These are phyloP conservation scores for Gasterosteus aculeatus DNA, from an alignment of 2,113 vertebrate species.

Conservation along the genomic window DNA sequence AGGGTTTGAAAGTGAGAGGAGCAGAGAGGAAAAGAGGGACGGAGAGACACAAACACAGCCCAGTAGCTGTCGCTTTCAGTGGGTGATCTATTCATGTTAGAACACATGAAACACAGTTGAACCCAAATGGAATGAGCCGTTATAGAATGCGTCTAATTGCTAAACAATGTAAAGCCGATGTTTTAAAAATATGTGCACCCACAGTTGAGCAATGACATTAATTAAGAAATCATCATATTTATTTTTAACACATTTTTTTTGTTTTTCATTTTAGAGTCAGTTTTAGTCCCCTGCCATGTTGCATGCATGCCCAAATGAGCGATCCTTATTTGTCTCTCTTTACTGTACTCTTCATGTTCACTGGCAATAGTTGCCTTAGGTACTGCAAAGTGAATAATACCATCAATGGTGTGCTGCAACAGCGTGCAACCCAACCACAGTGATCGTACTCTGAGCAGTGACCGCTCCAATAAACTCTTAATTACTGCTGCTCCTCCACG, in stretches of 20 bases:
- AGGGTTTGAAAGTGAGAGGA: slow-evolving; percentile 11
- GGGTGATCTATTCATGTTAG: slow-evolving; percentile 32
- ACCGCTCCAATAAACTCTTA: slow-evolving; percentile 55
- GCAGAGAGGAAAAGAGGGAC: neutral
- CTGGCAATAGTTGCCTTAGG: slow-evolving; percentile 10
- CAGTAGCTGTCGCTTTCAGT: slow-evolving; percentile 41
- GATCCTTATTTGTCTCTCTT: neutral
- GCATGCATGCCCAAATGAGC: neutral
- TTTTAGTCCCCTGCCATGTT: neutral
- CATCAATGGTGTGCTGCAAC: slow-evolving; percentile 14
- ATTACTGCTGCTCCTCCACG: slow-evolving; percentile 32
- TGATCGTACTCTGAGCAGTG: slow-evolving; percentile 31
- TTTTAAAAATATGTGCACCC: neutral
- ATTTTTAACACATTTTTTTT: neutral
- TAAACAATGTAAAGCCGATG: slow-evolving; percentile 32
- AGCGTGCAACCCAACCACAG: slow-evolving; percentile 6
- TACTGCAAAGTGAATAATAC: slow-evolving; percentile 4
- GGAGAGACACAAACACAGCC: slow-evolving; percentile 3
- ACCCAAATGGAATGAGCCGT: slow-evolving; percentile 52
- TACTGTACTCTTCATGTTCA: neutral
- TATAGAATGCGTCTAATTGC: slow-evolving; percentile 27
- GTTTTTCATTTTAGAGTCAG: neutral
- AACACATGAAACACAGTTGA: slow-evolving; percentile 55
- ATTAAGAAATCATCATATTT: neutral
- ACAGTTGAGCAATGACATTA: neutral